Evolutionary conservation across 2,113 vertebrate species (phyloP).

Genomic region (Gopherus evgoodei): DNA sequence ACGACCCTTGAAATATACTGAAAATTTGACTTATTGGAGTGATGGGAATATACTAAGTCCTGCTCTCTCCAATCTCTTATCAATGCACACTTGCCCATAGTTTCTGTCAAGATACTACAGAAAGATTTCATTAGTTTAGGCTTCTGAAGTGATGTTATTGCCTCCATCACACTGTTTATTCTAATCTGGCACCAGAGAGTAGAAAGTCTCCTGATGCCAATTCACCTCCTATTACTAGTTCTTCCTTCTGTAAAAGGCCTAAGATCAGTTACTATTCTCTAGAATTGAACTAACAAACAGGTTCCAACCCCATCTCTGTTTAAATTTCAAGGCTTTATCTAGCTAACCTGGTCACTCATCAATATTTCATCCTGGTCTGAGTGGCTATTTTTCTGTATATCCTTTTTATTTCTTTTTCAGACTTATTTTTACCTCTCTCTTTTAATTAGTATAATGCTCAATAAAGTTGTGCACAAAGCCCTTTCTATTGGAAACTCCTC

Average conservation of each 20-base stretch:
- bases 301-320: not conserved
- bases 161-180: not conserved
- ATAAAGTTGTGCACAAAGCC: not conserved
- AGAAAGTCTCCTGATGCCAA: not conserved
- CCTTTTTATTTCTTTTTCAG: not conserved
- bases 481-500: not conserved
- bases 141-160: not conserved
- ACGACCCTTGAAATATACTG: not conserved
- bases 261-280: not conserved
- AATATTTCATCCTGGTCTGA: not conserved
- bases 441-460: not conserved
- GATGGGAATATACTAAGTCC: not conserved
- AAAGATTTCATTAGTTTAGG: not conserved
- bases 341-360: not conserved
- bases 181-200: not conserved
- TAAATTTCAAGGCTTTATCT: not conserved
- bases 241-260: not conserved
- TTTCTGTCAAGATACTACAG: not conserved
- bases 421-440: not conserved
- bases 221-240: not conserved
- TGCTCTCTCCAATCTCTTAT: not conserved
- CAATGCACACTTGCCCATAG: no score
- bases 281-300: not conserved
- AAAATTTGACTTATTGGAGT: not conserved
- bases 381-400: not conserved